phyloP scores from a whole-genome alignment of 2,113 vertebrate species.

The Sinocyclocheilus rhinocerous region DNA sequence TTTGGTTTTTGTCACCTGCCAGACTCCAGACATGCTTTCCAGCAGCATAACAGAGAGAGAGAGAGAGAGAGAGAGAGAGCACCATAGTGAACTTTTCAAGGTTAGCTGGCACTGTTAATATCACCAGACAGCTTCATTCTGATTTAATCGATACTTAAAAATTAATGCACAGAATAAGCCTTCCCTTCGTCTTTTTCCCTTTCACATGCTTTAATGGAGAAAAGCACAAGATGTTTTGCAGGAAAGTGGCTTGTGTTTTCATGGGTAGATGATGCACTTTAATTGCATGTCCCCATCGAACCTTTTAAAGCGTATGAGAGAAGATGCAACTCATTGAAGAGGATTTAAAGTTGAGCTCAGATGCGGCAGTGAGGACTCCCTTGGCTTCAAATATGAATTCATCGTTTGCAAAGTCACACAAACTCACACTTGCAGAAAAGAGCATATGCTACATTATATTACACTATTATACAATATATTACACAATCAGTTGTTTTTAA shows the following conservation, averaged over 20 bases:
- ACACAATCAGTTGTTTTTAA: background rate
- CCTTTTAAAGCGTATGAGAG: background rate
- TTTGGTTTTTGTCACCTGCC: background rate
- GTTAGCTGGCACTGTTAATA: background rate
- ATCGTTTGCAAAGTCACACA: background rate
- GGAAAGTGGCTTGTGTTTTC: background rate
- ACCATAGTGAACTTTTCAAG: background rate
- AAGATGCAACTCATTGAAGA: background rate
- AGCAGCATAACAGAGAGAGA: background rate
- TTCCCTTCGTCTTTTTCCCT: background rate
- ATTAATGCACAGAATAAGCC: background rate
- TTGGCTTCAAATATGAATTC: constrained; percentile 13
- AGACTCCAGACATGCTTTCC: background rate
- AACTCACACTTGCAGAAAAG: background rate
- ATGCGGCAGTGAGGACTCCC: background rate
- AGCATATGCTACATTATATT: background rate
- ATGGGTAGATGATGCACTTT: constrained; percentile 31
- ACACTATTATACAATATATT: background rate
- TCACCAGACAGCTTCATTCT: background rate
- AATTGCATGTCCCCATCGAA: constrained; percentile 6
- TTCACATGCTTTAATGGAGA: background rate
- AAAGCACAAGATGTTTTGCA: background rate
- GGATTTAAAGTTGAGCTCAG: constrained; percentile 8
- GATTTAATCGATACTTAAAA: background rate
- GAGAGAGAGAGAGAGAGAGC: background rate